These are phyloP conservation scores for Scortum barcoo DNA, from an alignment of 2,113 vertebrate genomes.

Conservation along the genomic window DNA sequence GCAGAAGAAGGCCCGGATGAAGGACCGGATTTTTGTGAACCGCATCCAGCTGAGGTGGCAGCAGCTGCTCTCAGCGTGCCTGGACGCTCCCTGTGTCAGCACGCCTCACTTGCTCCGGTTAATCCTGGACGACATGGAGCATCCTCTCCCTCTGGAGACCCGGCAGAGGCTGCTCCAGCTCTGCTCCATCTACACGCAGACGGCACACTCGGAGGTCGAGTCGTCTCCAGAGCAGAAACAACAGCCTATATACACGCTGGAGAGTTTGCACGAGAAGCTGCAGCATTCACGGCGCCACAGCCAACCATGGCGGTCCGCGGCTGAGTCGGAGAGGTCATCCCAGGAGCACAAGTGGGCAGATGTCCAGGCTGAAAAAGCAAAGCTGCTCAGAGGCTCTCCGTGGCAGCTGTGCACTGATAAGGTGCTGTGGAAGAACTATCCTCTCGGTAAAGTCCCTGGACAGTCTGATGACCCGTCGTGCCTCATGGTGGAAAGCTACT, in stretches of 20 bases:
- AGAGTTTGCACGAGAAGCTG: slow-evolving; percentile 87
- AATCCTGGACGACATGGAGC: slow-evolving; percentile 91
- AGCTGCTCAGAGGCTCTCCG: slow-evolving; percentile 86
- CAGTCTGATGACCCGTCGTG: slow-evolving; percentile 92
- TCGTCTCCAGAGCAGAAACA: slow-evolving; percentile 53
- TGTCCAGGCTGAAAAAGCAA: slow-evolving; percentile 83
- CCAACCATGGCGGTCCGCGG: slow-evolving; percentile 45
- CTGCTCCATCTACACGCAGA: slow-evolving; percentile 93
- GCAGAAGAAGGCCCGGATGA: slow-evolving; percentile 81
- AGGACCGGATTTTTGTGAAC: slow-evolving; percentile 86
- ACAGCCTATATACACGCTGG: slow-evolving; percentile 91
- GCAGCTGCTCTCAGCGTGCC: slow-evolving; percentile 88
- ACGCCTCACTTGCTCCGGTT: slow-evolving; percentile 90
- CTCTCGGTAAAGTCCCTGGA: slow-evolving; percentile 92
- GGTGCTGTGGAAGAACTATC: slow-evolving; percentile 89
- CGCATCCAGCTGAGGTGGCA: slow-evolving; percentile 89
- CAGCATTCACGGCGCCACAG: slow-evolving; percentile 65
- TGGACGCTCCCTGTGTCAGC: slow-evolving; percentile 90
- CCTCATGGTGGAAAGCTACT: slow-evolving; percentile 90
- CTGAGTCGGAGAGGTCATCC: slow-evolving; percentile 54
- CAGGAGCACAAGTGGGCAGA: slow-evolving; percentile 75
- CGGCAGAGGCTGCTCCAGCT: slow-evolving; percentile 89
- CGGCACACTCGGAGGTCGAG: slow-evolving; percentile 39
- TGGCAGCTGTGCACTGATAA: slow-evolving; percentile 92
- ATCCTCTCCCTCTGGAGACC: slow-evolving; percentile 86